These are phyloP conservation scores for Drosophila meridionalis DNA, from an alignment of 2,888 invertebrate species.

Conservation along the genomic window DNA sequence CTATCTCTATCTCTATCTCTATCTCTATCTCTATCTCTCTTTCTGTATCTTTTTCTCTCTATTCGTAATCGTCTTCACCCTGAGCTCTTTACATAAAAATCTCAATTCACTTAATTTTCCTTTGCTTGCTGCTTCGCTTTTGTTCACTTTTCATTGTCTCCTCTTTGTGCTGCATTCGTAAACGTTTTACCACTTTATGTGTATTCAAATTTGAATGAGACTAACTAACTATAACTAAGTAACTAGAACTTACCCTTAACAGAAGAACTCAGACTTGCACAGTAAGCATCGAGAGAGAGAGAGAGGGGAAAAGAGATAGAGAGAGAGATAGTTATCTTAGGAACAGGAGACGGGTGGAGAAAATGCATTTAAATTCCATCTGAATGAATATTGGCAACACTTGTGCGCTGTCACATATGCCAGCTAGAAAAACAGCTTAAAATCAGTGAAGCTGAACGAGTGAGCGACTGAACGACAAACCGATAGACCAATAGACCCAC, in stretches of 20 bases:
- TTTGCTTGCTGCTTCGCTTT: background rate
- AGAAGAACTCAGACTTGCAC: background rate
- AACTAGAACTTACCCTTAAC: slow-evolving; percentile 11
- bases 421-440: slow-evolving; percentile 36
- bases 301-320: background rate
- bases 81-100: no score
- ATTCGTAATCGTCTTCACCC: background rate
- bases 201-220: background rate
- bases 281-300: background rate
- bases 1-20: no score
- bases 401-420: slow-evolving; percentile 40
- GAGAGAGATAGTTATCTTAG: background rate
- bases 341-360: no score
- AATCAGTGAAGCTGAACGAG: slow-evolving; percentile 47
- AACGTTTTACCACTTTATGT: slow-evolving; percentile 10
- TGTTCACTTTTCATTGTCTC: background rate
- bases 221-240: slow-evolving; percentile 24
- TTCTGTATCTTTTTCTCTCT: background rate
- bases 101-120: background rate
- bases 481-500: slow-evolving; percentile 59
- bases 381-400: slow-evolving; percentile 47
- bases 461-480: slow-evolving; percentile 42
- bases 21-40: background rate
- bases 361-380: slow-evolving; percentile 43
- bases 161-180: slow-evolving; percentile 11